phyloP scores from a whole-genome alignment of 1,140 invertebrate species.

The Stratiolaelaps scimitus region DNA sequence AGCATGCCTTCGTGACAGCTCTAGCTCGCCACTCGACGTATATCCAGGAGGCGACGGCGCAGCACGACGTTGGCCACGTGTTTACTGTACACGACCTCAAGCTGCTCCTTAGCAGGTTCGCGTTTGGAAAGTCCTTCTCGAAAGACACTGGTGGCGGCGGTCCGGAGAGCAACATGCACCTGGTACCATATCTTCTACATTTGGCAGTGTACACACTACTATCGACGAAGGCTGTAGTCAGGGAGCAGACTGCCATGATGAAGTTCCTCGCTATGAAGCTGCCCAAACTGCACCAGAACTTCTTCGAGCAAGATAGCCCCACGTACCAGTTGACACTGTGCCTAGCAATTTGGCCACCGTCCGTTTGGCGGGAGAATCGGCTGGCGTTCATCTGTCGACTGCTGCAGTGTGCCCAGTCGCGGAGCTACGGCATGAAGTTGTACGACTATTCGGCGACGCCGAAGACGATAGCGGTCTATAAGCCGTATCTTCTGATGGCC shows the following conservation, averaged over 20 bases:
- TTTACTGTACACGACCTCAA: conserved; percentile 89
- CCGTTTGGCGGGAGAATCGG: neutral
- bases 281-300: conserved; percentile 12
- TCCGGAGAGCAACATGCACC: conserved; percentile 90
- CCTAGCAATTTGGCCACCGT: neutral
- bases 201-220: conserved; percentile 90
- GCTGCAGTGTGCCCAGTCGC: neutral
- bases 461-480: neutral
- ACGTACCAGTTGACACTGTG: conserved; percentile 29
- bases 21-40: conserved; percentile 55
- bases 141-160: conserved; percentile 93
- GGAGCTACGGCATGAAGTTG: neutral
- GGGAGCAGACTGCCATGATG: conserved; percentile 26
- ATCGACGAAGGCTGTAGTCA: conserved; percentile 45
- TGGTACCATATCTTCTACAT: conserved; percentile 83
- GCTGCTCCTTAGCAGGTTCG: conserved; percentile 72
- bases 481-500: conserved; percentile 27
- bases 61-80: conserved; percentile 61
- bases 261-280: conserved; percentile 4
- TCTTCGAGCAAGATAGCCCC: conserved; percentile 29
- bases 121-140: conserved; percentile 85
- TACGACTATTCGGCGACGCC: conserved; percentile 22
- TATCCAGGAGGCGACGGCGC: conserved; percentile 40
- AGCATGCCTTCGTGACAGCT: conserved; percentile 83
- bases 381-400: conserved; percentile 16